A percentile compares a stretch with the other conserved stretches of the same genome.
Conservation (phyloP, 2,888 invertebrate species). For the Morpho deidamia region DNA sequence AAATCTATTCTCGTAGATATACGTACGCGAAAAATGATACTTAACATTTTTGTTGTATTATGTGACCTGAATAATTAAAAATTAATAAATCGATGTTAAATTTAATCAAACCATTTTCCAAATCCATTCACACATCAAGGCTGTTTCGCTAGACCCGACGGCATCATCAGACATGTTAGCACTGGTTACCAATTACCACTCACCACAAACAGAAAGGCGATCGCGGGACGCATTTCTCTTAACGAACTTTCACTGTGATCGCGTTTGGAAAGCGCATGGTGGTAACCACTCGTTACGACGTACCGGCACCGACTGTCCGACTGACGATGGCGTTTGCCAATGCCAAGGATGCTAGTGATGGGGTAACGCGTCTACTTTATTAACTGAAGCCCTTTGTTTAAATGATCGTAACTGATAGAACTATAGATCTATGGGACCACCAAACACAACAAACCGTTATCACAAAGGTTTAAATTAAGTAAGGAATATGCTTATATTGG, state of each 20-base stretch:
- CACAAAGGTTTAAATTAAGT: too few species aligned
- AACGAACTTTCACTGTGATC: constrained; percentile 71
- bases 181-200: constrained; percentile 55
- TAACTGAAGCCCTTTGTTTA: too few species aligned
- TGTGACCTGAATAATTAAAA: background rate
- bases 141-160: constrained; percentile 6
- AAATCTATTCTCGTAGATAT: too few species aligned
- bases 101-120: constrained; percentile 3
- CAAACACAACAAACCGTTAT: too few species aligned
- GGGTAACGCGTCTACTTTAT: background rate
- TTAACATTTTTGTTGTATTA: too few species aligned
- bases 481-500: too few species aligned
- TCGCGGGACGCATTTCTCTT: constrained; percentile 69
- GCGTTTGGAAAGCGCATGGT: constrained; percentile 52
- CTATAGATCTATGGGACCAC: too few species aligned
- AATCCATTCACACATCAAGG: constrained; percentile 6
- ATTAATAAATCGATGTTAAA: background rate
- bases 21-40: too few species aligned
- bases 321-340: constrained; percentile 37
- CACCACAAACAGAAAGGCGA: constrained; percentile 75
- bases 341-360: constrained; percentile 54
- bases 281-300: constrained; percentile 51
- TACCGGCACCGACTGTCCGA: constrained; percentile 51
- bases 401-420: too few species aligned
- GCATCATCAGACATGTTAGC: constrained; percentile 22